phyloP scores from a whole-genome alignment of 1,140 invertebrate species.

The Tetramorium simillimum region DNA sequence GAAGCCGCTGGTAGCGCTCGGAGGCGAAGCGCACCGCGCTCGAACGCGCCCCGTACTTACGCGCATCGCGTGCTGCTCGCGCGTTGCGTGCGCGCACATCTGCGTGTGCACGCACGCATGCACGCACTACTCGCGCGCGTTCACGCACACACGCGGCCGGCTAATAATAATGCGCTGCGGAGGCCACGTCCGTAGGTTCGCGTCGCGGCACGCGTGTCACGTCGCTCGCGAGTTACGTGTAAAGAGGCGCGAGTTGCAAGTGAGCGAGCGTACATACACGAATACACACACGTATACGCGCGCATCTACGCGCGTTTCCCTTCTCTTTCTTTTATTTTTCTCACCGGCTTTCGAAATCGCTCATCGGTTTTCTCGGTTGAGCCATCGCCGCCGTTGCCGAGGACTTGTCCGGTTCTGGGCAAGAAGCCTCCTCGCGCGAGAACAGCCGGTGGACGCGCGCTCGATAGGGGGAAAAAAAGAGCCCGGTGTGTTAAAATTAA shows the following conservation, averaged over 20 bases:
- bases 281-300: slow-evolving; percentile 10
- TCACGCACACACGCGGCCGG: slow-evolving; percentile 71
- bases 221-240: slow-evolving; percentile 41
- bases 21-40: slow-evolving; percentile 13
- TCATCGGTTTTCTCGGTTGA: slow-evolving; percentile 53
- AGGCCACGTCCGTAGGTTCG: slow-evolving; percentile 61
- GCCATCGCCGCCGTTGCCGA: slow-evolving; percentile 29
- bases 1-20: background rate
- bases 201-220: slow-evolving; percentile 55
- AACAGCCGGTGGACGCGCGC: slow-evolving; percentile 58
- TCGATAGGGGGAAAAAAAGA: slow-evolving; percentile 51
- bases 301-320: background rate
- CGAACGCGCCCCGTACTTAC: slow-evolving; percentile 40
- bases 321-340: background rate
- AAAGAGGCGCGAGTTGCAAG: background rate
- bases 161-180: slow-evolving; percentile 72
- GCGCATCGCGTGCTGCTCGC: slow-evolving; percentile 69
- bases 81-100: slow-evolving; percentile 67
- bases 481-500: slow-evolving; percentile 72
- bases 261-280: slow-evolving; percentile 5
- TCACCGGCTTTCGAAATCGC: slow-evolving; percentile 45
- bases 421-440: slow-evolving; percentile 43
- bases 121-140: slow-evolving; percentile 70
- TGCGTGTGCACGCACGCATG: slow-evolving; percentile 67
- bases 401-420: slow-evolving; percentile 15